Conservation (phyloP, 2,797 vertebrate genomes). For the Pangasius krempfi region DNA sequence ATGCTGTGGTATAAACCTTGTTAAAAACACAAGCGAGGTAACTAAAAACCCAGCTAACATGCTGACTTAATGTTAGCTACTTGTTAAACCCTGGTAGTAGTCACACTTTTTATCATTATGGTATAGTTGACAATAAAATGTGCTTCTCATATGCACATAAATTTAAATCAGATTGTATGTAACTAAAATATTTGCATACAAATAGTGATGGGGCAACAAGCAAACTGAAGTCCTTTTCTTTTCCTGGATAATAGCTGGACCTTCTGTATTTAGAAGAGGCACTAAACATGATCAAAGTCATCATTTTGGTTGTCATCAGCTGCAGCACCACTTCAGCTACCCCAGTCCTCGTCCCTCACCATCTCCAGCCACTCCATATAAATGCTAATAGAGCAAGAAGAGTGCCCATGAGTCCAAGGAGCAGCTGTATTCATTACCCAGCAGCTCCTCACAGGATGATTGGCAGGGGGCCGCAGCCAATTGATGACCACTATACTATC, state of each 20-base stretch:
- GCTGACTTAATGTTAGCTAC: neutral
- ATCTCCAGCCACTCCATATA: constrained; percentile 71
- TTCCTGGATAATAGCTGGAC: neutral
- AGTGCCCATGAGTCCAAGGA: constrained; percentile 77
- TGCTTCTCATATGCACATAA: neutral
- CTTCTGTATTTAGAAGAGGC: constrained; percentile 8
- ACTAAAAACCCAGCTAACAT: neutral
- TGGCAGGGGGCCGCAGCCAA: constrained; percentile 80
- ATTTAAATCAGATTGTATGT: neutral
- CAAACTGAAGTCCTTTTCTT: constrained; percentile 4
- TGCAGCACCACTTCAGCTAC: constrained; percentile 11
- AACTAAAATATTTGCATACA: constrained; percentile 8
- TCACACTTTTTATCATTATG: neutral
- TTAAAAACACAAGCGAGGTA: neutral
- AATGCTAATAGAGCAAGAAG: constrained; percentile 80
- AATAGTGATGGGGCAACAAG: neutral
- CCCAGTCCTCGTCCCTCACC: constrained; percentile 3
- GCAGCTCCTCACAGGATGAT: constrained; percentile 66
- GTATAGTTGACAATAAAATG: neutral
- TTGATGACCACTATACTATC: constrained; percentile 81
- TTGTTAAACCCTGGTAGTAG: neutral
- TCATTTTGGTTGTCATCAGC: constrained; percentile 15
- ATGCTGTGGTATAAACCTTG: no score
- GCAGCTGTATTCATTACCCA: constrained; percentile 49
- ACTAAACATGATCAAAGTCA: constrained; percentile 30